phyloP scores from a whole-genome alignment of 2,888 invertebrate genomes.

The Cataglyphis rosenhaueri region DNA sequence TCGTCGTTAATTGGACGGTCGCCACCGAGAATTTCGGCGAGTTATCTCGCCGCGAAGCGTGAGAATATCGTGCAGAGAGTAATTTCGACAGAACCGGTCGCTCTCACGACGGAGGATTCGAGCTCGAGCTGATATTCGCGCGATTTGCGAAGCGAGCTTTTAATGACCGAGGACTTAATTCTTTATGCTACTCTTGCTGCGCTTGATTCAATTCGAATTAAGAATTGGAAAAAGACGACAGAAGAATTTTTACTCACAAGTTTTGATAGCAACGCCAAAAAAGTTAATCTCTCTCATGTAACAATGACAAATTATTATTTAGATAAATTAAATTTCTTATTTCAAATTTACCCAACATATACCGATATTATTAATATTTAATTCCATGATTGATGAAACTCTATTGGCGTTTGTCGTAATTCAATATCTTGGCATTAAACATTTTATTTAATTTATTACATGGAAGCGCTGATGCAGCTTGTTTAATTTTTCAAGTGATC shows the following conservation, averaged over 20 bases:
- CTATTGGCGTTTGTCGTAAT: neutral
- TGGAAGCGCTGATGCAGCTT: neutral
- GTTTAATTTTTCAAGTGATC: conserved; percentile 2
- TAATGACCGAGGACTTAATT: conserved; percentile 6
- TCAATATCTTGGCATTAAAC: neutral
- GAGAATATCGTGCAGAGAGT: conserved; percentile 58
- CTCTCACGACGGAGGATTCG: conserved; percentile 11
- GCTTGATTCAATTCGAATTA: neutral
- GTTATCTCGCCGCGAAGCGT: conserved; percentile 58
- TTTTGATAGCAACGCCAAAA: neutral
- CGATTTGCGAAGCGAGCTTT: neutral
- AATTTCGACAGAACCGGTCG: conserved; percentile 46
- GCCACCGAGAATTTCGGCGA: conserved; percentile 54
- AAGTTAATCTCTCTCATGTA: neutral
- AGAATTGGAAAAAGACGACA: neutral
- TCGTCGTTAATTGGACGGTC: conserved; percentile 78
- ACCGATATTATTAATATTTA: neutral
- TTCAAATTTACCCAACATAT: neutral
- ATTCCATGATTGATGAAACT: neutral
- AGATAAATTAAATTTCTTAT: neutral
- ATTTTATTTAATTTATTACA: conserved; percentile 3
- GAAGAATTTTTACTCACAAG: neutral
- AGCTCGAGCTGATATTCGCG: conserved; percentile 18
- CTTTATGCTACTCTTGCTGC: neutral
- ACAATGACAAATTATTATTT: neutral